A percentile compares a stretch with the other conserved stretches of the same genome.
phyloP scores from a whole-genome alignment of 2,888 invertebrate genomes.

The Ichneumon xanthorius region DNA sequence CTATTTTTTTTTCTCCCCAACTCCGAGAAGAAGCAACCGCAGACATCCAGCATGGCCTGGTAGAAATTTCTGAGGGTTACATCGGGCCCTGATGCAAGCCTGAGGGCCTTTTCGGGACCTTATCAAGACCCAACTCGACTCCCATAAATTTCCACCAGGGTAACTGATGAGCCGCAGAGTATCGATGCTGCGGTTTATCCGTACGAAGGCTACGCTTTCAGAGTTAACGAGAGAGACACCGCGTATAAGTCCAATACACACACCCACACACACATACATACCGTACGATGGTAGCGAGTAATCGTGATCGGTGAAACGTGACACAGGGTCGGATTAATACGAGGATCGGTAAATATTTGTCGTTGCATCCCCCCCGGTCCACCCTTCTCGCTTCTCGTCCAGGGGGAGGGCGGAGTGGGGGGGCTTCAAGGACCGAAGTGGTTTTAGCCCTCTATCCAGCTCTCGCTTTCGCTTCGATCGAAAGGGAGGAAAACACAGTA shows the following conservation, averaged over 20 bases:
- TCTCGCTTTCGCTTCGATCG: constrained; percentile 53
- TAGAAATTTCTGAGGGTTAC: too few relatives aligned
- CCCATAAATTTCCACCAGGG: too few relatives aligned
- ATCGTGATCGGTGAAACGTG: constrained; percentile 67
- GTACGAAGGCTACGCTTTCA: constrained; percentile 20
- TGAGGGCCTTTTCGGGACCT: too few relatives aligned
- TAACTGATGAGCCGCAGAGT: constrained; percentile 46
- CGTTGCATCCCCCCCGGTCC: constrained; percentile 56
- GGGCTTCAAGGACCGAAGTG: constrained; percentile 65
- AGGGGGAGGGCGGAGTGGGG: neutral
- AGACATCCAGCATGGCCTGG: constrained; percentile 3
- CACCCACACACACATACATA: neutral
- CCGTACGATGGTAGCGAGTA: constrained; percentile 30
- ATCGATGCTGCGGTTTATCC: constrained; percentile 61
- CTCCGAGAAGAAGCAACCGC: constrained; percentile 37
- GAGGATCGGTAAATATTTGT: constrained; percentile 69
- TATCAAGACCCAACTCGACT: too few relatives aligned
- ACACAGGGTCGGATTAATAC: constrained; percentile 67
- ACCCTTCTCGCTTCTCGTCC: constrained; percentile 57
- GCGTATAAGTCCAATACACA: constrained; percentile 30
- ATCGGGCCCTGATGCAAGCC: too few relatives aligned
- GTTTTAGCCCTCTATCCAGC: constrained; percentile 55
- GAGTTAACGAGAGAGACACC: constrained; percentile 63
- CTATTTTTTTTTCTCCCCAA: constrained; percentile 7
- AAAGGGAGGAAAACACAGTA: constrained; percentile 54